Evolutionary conservation across 2,113 vertebrate genomes (phyloP).

Genomic region (Hippocampus comes): DNA sequence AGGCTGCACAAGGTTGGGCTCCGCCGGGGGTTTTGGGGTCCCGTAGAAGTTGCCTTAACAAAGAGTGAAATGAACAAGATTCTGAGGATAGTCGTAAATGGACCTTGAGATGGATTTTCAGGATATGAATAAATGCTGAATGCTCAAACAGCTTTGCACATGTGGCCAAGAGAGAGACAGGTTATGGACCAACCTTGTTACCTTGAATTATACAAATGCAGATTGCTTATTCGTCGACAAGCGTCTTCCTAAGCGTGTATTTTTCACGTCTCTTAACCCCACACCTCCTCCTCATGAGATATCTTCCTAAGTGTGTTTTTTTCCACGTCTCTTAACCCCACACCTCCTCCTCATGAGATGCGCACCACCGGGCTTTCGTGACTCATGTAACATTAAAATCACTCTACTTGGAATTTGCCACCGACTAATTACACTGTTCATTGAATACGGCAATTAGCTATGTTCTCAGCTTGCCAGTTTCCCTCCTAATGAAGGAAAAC

Average conservation of each 20-base stretch:
- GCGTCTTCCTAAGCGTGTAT: conserved; percentile 20
- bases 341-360: conserved; percentile 25
- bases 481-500: conserved; percentile 48
- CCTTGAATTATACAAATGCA: conserved; percentile 1
- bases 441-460: conserved; percentile 66
- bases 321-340: conserved; percentile 30
- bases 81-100: too few relatives aligned
- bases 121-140: too few relatives aligned
- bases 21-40: conserved; percentile 80
- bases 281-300: conserved; percentile 23
- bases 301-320: conserved; percentile 18
- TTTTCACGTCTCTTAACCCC: conserved; percentile 30
- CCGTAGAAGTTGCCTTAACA: conserved; percentile 86
- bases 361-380: conserved; percentile 39
- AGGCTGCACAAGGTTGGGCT: conserved; percentile 68
- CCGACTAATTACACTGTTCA: conserved; percentile 70
- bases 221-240: conserved; percentile 12
- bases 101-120: too few relatives aligned
- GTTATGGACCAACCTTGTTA: background rate
- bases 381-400: conserved; percentile 61
- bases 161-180: background rate
- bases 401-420: conserved; percentile 49
- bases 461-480: conserved; percentile 34
- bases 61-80: conserved; percentile 6
- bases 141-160: too few relatives aligned